Evolutionary conservation across 2,888 invertebrate genomes (phyloP).

Genomic region (Drosophila hamatofila): DNA sequence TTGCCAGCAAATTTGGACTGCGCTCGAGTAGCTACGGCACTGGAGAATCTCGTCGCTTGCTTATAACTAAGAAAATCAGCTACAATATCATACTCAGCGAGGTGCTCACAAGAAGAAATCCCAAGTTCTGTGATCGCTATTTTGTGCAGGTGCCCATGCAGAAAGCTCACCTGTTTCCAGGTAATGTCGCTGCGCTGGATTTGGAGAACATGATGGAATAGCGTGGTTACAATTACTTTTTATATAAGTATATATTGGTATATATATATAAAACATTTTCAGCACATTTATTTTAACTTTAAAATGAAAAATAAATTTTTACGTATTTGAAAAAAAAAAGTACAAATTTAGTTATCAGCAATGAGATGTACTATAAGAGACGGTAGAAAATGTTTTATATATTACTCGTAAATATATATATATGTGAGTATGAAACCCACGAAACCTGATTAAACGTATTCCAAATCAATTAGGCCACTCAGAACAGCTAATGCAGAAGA

Average conservation of each 20-base stretch:
- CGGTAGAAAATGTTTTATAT: slow-evolving; percentile 50
- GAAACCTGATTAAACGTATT: slow-evolving; percentile 48
- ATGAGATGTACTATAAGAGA: slow-evolving; percentile 28
- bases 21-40: slow-evolving; percentile 86
- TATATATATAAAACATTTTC: slow-evolving; percentile 35
- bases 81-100: slow-evolving; percentile 75
- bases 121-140: slow-evolving; percentile 80
- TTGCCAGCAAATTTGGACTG: slow-evolving; percentile 79
- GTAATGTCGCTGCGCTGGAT: slow-evolving; percentile 73
- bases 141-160: slow-evolving; percentile 83
- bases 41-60: slow-evolving; percentile 83
- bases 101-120: slow-evolving; percentile 76
- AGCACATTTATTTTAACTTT: not conserved
- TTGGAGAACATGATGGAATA: slow-evolving; percentile 53
- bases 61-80: slow-evolving; percentile 82
- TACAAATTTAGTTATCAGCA: too few relatives aligned
- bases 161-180: slow-evolving; percentile 79
- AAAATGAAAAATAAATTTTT: not conserved
- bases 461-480: slow-evolving; percentile 58
- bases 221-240: not conserved
- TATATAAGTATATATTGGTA: slow-evolving; percentile 21
- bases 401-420: slow-evolving; percentile 40
- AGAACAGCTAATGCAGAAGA: not conserved
- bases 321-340: not conserved
- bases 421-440: slow-evolving; percentile 50